Percentiles rank a stretch among this genome's conserved stretches.
phyloP scores from a whole-genome alignment of 2,797 vertebrate genomes.

The Hapalemur alaotrensis region DNA sequence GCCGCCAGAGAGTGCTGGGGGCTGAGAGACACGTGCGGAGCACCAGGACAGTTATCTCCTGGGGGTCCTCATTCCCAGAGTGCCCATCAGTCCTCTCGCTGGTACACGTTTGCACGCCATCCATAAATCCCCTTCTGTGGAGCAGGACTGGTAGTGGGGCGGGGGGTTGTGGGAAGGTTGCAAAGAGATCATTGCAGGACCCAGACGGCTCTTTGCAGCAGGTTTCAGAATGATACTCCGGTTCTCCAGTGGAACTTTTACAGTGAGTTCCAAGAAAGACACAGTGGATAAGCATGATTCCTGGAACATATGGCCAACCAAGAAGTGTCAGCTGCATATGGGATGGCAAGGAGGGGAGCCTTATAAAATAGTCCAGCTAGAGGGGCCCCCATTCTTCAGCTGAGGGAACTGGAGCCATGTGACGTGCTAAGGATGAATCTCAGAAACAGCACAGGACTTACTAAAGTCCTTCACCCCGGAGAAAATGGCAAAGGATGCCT shows the following conservation, averaged over 20 bases:
- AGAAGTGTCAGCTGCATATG: neutral
- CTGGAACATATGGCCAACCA: no score
- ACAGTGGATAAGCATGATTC: neutral
- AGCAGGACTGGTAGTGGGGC: neutral
- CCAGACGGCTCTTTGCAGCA: neutral
- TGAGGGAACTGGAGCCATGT: neutral
- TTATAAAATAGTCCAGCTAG: no score
- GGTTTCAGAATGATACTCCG: neutral
- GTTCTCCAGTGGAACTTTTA: neutral
- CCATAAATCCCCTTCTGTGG: neutral
- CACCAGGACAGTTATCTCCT: neutral
- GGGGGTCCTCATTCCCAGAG: neutral
- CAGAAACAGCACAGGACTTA: neutral
- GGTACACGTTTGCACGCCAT: neutral
- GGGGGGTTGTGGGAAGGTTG: neutral
- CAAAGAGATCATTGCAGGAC: neutral
- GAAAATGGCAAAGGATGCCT: neutral
- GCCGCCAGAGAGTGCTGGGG: neutral
- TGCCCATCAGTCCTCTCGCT: accelerated
- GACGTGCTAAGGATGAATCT: neutral
- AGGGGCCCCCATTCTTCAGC: neutral
- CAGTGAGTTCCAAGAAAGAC: neutral
- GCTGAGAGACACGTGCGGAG: accelerated
- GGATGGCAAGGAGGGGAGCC: accelerated
- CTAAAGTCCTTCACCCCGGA: neutral